Evolutionary conservation across 2,888 invertebrate species (phyloP).

Genomic region (Heliconius cydno): DNA sequence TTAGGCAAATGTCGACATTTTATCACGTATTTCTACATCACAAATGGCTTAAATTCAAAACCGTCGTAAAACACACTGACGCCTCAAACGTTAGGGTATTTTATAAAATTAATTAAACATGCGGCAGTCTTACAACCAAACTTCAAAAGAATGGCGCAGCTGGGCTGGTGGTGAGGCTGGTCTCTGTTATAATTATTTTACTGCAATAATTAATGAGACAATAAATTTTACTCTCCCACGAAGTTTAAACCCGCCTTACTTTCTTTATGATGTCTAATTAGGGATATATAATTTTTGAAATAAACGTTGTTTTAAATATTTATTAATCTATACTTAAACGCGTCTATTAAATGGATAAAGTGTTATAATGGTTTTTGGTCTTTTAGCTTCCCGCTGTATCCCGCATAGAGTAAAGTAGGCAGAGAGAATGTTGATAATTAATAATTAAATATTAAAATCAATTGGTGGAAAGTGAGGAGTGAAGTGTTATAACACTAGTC

Average conservation of each 20-base stretch:
- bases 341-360: background rate
- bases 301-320: background rate
- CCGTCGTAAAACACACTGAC: conserved; percentile 5
- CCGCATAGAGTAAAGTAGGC: no score
- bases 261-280: conserved; percentile 15
- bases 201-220: conserved; percentile 39
- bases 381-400: no score
- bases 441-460: no score
- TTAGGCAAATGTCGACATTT: background rate
- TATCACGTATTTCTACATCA: background rate
- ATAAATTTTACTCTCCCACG: conserved; percentile 32
- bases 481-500: no score
- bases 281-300: background rate
- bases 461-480: no score
- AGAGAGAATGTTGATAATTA: no score
- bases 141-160: conserved; percentile 38
- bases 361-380: no score
- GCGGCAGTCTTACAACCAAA: conserved; percentile 25
- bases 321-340: background rate
- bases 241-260: conserved; percentile 11
- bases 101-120: conserved; percentile 38
- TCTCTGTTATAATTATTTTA: conserved; percentile 39
- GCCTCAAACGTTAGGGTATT: background rate
- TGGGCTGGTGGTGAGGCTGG: conserved; percentile 2
- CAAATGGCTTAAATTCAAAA: background rate